phyloP scores from a whole-genome alignment of 1,140 invertebrate genomes.

The Gryllus bimaculatus region DNA sequence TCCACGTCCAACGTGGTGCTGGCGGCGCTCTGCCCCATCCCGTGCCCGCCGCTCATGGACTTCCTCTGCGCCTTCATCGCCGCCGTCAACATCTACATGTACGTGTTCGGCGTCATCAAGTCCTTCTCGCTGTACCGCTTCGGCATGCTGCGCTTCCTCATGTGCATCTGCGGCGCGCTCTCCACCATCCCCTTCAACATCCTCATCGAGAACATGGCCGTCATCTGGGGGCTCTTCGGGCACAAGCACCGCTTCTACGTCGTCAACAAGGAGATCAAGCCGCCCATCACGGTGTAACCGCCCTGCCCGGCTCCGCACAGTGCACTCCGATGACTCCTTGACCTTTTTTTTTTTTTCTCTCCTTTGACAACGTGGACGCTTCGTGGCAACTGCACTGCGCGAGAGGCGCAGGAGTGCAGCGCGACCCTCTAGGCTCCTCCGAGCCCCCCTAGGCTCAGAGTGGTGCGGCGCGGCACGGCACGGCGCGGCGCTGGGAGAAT shows the following conservation, averaged over 20 bases:
- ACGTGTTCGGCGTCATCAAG: slow-evolving; percentile 90
- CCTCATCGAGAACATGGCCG: slow-evolving; percentile 86
- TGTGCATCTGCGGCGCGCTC: slow-evolving; percentile 76
- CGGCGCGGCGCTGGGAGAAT: not conserved
- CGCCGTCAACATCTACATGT: slow-evolving; percentile 90
- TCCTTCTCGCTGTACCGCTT: slow-evolving; percentile 84
- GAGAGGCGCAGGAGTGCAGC: not conserved
- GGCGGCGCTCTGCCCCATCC: slow-evolving; percentile 75
- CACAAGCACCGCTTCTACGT: slow-evolving; percentile 94
- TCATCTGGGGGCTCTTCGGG: slow-evolving; percentile 83
- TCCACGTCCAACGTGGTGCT: slow-evolving; percentile 82
- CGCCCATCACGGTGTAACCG: slow-evolving; percentile 43
- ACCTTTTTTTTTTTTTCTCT: too few relatives aligned
- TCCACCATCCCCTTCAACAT: slow-evolving; percentile 85
- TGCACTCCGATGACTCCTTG: too few relatives aligned
- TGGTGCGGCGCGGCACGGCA: too few relatives aligned
- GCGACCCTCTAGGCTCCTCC: not conserved
- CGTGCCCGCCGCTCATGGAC: slow-evolving; percentile 72
- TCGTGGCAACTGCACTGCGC: not conserved
- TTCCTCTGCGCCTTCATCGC: slow-evolving; percentile 81
- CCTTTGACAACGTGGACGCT: not conserved
- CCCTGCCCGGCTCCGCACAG: too few relatives aligned
- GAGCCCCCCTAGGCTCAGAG: too few relatives aligned
- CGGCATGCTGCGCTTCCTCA: slow-evolving; percentile 64
- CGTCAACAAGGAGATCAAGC: slow-evolving; percentile 79